Conservation (phyloP, 1,140 invertebrate species). For the Varroa destructor region DNA sequence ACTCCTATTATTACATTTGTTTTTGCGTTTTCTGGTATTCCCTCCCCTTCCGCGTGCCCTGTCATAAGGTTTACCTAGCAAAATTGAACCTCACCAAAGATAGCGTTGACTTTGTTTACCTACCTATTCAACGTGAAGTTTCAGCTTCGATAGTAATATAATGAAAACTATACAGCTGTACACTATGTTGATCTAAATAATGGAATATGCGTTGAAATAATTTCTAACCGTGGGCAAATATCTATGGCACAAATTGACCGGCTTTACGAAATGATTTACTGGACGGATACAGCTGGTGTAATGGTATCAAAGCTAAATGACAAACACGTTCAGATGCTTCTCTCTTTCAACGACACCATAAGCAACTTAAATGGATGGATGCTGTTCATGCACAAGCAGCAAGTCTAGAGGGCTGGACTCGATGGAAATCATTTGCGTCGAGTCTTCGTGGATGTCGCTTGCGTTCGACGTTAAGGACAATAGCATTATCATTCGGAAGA, state of each 20-base stretch:
- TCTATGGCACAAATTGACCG: background rate
- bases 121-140: background rate
- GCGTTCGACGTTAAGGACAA: slow-evolving; percentile 1
- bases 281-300: background rate
- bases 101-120: background rate
- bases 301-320: background rate
- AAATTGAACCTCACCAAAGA: background rate
- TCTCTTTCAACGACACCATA: background rate
- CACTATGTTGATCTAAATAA: background rate
- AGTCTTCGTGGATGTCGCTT: background rate
- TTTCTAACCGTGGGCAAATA: background rate
- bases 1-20: too few relatives aligned
- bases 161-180: background rate
- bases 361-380: slow-evolving; percentile 3
- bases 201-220: background rate
- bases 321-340: background rate
- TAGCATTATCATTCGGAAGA: background rate
- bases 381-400: background rate
- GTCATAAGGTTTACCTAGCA: too few relatives aligned
- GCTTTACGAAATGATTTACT: slow-evolving; percentile 7
- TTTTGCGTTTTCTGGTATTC: too few relatives aligned
- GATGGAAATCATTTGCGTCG: background rate
- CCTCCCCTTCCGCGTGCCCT: too few relatives aligned
- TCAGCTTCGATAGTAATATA: background rate
- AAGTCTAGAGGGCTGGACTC: slow-evolving; percentile 2